A percentile compares a stretch with the other conserved stretches of the same genome.
phyloP scores from a whole-genome alignment of 1,140 invertebrate genomes.

The Habropoda laboriosa region DNA sequence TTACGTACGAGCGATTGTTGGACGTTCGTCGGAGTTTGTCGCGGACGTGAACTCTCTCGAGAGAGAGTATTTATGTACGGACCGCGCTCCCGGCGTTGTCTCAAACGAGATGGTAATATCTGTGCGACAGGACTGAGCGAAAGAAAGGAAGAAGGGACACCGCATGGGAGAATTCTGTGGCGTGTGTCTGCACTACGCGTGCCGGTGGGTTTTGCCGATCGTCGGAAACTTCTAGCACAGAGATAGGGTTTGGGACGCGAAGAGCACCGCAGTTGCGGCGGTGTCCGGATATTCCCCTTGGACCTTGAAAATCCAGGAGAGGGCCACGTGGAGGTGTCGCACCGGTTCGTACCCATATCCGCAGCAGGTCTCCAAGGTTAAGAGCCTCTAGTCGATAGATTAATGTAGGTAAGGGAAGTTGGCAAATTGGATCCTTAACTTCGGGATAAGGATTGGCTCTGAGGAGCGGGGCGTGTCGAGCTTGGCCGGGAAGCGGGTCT shows the following conservation, averaged over 20 bases:
- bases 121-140: too few species aligned
- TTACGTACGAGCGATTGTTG: too few species aligned
- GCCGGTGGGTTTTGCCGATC: too few species aligned
- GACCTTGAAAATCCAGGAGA: slow-evolving; percentile 73
- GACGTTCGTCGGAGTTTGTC: too few species aligned
- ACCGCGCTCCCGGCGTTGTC: too few species aligned
- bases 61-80: too few species aligned
- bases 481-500: slow-evolving; percentile 79
- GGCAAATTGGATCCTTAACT: slow-evolving; percentile 92
- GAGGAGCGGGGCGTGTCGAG: slow-evolving; percentile 86
- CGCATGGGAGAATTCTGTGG: too few species aligned
- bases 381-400: slow-evolving; percentile 94
- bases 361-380: slow-evolving; percentile 70
- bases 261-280: slow-evolving; percentile 88
- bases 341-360: slow-evolving; percentile 71
- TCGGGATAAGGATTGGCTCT: slow-evolving; percentile 91
- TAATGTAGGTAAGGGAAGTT: slow-evolving; percentile 95
- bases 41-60: too few species aligned
- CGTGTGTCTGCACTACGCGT: too few species aligned
- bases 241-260: slow-evolving; percentile 77
- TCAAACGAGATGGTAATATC: too few species aligned
- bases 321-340: slow-evolving; percentile 65
- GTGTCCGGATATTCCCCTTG: slow-evolving; percentile 85
- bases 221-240: slow-evolving; percentile 83
- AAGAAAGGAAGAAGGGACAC: too few species aligned